Evolutionary conservation across 30 jellyfish, hydroid and myxozoan genomes (phyloP).

Genomic region (Aurelia sp.): DNA sequence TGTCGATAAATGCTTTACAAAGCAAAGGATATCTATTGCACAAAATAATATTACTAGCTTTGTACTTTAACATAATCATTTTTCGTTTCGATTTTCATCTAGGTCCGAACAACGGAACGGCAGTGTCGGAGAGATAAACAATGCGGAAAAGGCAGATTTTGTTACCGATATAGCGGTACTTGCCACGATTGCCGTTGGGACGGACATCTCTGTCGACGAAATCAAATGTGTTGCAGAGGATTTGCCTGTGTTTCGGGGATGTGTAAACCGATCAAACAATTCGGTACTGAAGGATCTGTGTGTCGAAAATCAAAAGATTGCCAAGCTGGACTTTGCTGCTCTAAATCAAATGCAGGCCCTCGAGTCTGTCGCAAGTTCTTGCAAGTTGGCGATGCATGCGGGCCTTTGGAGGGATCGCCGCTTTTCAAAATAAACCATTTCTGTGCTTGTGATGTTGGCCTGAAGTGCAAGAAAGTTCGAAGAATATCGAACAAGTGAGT

Average conservation of each 20-base stretch:
- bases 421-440: constrained; percentile 39
- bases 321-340: constrained; percentile 92
- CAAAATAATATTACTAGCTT: too few relatives aligned
- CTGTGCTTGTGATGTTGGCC: constrained; percentile 87
- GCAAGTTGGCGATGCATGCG: constrained; percentile 86
- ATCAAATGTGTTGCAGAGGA: constrained; percentile 97
- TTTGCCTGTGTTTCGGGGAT: constrained; percentile 86
- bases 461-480: constrained; percentile 78
- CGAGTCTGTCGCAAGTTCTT: constrained; percentile 72
- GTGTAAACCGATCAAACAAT: constrained; percentile 65
- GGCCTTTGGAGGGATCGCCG: constrained; percentile 56
- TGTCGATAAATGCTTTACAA: too few relatives aligned
- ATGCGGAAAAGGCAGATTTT: constrained; percentile 79
- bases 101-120: constrained; percentile 23
- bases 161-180: constrained; percentile 72
- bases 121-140: constrained; percentile 93
- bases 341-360: constrained; percentile 73
- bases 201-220: constrained; percentile 88
- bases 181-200: constrained; percentile 88
- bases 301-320: constrained; percentile 92
- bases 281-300: constrained; percentile 73
- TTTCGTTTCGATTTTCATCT: background rate
- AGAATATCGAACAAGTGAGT: constrained; percentile 49
- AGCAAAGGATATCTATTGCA: too few relatives aligned
- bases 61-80: too few relatives aligned